Base-by-base conservation (phyloP, 2,888 invertebrate genomes). In the Oscheius sp. region DNA sequence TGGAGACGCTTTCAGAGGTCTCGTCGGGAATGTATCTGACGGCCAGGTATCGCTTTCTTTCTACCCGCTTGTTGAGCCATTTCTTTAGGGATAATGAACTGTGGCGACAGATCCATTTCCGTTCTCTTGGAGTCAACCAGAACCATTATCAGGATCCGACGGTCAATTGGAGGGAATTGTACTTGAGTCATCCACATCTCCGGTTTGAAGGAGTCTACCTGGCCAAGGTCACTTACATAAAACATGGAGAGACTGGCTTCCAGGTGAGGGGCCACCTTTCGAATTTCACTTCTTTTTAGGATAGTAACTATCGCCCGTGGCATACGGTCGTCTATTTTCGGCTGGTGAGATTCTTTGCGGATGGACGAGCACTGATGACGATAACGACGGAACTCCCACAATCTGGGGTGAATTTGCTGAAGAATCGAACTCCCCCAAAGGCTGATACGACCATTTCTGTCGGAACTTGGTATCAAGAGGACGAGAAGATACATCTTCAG, bases 401-500 rank as follows among this genome's bases (percentile, higher is more conserved):
- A 41, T 9, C 12, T 13, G 29, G 21, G 1, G 69, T 35, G 6
- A 69, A 41, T 55, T n/a, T 69, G 1, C 25, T 69, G 16, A 69
- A 69, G 21, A 18, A 18, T 13, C 2, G 43, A 7, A 6, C 25
- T n/a, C 46, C 46, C 1, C 27, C 9, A 7, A 69, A 29, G 23
- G 21, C 16, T 3, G 69, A 69, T 13, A 13, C 69, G 35, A 23
- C 55, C 16, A 21, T 56, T 23, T 21, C 35, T 21, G 18, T n/a
- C 21, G 69, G 69, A 16, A 41, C 55, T 0, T 69, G 69, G 69
- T 69, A 56, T 18, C 69, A 55, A 43, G 69, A 69, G 25, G 69
- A 55, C 16, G 69, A 53, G 1, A 41, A 21, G 23, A 43, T 69
- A 2, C 18, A 43, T 21, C 21, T 53, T 13, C 45, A 66, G 52